Base-by-base conservation (phyloP, 2,113 vertebrate species). In the Engraulis encrasicolus region DNA sequence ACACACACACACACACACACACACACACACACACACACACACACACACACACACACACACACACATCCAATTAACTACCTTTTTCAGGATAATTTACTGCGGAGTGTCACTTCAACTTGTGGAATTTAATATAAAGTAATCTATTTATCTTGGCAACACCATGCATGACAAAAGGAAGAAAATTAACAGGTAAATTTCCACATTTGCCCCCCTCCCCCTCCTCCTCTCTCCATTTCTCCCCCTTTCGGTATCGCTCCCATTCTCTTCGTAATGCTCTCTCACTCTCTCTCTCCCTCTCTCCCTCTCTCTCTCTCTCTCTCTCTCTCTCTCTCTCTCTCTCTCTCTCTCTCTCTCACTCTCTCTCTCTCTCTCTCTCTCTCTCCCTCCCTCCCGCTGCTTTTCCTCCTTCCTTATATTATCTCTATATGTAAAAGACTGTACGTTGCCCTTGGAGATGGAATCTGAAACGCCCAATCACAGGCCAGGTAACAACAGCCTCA, bases 111-210 rank as follows among this genome's bases (percentile, higher is more conserved):
- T 74, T 87, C 87, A 87, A 88, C 78, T 86, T 79, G 90, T 90
- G 89, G 91, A 93, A 92, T 94, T 92, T 93, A 94, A 94, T 94
- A 92, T 93, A 91, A 91, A 90, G 88, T 92, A 92, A 93, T 93
- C 83, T 87, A 93, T 92, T 92, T 88, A 80, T 92, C 89, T 92
- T 93, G 91, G 93, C 92, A 92, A 82, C 86, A 34, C 48, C 45
- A 15, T 81, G 52, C 84, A 87, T 91, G 91, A 93, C 86, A 71
- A 91, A 92, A 91, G 78, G 83, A 20, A 86, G 45, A 38, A 82
- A 84, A 87, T 77, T 86, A 93, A 89, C 88, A 90, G 87, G 88
- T 91, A 88, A 82, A 88, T 89, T 91, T 90, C 86, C 79, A 89
- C 83, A 61, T 61, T 81, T 78, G 6, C 45, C 31, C 20, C 23